phyloP scores from a whole-genome alignment of 2,797 vertebrate genomes.

The Oreortyx pictus region DNA sequence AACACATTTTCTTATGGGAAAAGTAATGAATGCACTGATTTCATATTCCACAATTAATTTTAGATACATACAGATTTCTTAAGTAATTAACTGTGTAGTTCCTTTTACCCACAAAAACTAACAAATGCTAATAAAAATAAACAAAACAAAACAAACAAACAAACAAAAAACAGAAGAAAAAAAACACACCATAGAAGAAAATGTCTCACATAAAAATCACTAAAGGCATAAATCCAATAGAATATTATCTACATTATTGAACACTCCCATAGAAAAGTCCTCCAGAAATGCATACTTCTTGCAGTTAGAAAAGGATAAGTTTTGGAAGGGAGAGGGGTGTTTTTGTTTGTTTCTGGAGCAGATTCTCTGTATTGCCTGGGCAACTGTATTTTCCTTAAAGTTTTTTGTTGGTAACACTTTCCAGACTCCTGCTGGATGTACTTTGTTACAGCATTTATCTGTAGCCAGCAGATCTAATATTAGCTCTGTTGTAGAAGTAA shows the following conservation, averaged over 20 bases:
- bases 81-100: neutral
- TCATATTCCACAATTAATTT: neutral
- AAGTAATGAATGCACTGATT: neutral
- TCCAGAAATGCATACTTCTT: neutral
- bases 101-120: neutral
- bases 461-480: neutral
- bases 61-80: neutral
- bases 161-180: neutral
- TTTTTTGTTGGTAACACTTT: neutral
- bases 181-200: neutral
- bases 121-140: neutral
- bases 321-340: accelerated
- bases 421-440: neutral
- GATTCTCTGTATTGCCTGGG: neutral
- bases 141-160: neutral
- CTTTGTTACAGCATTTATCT: neutral
- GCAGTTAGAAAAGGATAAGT: neutral
- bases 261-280: neutral
- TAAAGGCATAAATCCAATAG: neutral
- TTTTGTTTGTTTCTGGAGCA: neutral
- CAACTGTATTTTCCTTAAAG: neutral
- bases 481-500: neutral
- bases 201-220: neutral
- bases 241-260: neutral
- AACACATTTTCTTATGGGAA: neutral